Evolutionary conservation across 1,140 invertebrate genomes (phyloP), one percentile per base, ranked within the genome.

Genomic region (Lineus longissimus): DNA sequence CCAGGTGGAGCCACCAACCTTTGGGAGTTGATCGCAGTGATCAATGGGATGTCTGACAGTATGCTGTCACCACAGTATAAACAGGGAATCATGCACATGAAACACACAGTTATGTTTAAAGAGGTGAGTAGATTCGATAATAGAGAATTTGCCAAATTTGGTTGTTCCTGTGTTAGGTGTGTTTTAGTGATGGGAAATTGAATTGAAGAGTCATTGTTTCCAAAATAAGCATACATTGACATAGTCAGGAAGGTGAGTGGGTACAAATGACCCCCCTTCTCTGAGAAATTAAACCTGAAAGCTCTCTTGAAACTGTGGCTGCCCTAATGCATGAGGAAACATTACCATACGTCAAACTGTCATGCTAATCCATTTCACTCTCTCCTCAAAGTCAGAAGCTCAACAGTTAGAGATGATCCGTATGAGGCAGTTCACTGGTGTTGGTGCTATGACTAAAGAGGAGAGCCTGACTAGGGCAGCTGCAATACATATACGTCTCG

Each of bases 1-100:
- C 71, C 74, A 33, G 66, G 64, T 45, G 81, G 79, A n/a, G 71
- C 70, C n/a, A 58, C 64, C 13, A 84, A 84, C 65, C 68, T 84
- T 7, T 84, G 81, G 82, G 79, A 84, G 54, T 72, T 84, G 29
- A 78, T 84, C 0, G 70, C 66, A 6, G 76, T 84, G 27, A 65
- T 80, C 6, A 69, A 72, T 30, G 76, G 77, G 2, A 57, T 69
- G 15, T 76, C 80, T 61, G 71, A 77, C 19, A 72, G 74, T 19
- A 40, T 75, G 30, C 67, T 84, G 19, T 80, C 78, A 25, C 36
- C 68, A 6, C 67, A 69, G 7, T 84, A 84, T 70, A 74, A 66
- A 31, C 71, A 74, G 56, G 78, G 81, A 15, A 83, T 84, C 45
- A 73, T 82, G 58, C 83, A 84, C 69, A 68, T 73, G 33, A 80